These are phyloP conservation scores for Hyperopisus bebe DNA, from an alignment of 2,113 vertebrate species.

Conservation along the genomic window DNA sequence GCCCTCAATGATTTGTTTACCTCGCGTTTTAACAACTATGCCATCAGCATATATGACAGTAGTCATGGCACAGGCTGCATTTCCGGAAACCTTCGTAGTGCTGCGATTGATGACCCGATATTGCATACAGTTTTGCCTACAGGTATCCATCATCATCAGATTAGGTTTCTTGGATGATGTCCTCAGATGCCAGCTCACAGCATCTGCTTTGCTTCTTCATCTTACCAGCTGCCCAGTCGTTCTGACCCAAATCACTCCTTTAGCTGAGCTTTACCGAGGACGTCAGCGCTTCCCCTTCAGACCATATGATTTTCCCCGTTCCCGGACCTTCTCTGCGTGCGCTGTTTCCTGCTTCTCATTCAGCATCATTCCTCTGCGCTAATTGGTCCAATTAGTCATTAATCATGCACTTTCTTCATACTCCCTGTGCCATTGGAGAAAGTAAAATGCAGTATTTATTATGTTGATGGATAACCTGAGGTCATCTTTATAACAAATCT, in stretches of 20 bases:
- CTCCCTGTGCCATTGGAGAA: background rate
- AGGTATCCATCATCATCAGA: no score
- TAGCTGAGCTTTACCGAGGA: background rate
- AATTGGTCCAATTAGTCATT: background rate
- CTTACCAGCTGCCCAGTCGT: background rate
- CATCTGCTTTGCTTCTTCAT: background rate
- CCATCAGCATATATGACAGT: background rate
- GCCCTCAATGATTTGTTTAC: background rate
- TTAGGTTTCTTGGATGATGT: no score
- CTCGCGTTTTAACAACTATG: background rate
- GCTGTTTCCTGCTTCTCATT: background rate
- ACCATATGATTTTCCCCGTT: background rate
- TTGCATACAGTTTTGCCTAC: no score
- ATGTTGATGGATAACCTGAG: background rate
- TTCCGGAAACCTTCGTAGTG: background rate
- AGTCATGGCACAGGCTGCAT: background rate
- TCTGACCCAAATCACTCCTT: background rate
- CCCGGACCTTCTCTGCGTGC: background rate
- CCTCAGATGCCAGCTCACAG: background rate
- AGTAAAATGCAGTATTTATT: background rate
- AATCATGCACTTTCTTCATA: background rate
- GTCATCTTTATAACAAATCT: background rate
- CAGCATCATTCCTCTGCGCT: background rate
- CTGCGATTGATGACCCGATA: background rate
- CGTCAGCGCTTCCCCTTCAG: background rate